Percentiles rank a stretch among this genome's conserved stretches.
These are phyloP conservation scores for Etia nguti DNA, from an alignment of 2,113 vertebrate species.

Conservation along the genomic window DNA sequence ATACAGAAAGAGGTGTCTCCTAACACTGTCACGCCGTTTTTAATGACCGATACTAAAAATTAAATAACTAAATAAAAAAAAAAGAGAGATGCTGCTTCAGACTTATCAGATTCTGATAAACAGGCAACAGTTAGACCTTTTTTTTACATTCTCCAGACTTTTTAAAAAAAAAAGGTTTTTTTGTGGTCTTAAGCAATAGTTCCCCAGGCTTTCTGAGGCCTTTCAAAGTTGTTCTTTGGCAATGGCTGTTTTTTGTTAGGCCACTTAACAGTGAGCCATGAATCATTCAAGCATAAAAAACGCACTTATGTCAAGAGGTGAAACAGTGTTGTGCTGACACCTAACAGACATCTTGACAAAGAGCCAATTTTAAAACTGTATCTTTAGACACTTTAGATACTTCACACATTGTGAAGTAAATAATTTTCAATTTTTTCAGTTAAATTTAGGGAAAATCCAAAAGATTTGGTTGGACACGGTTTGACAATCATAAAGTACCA, in stretches of 20 bases:
- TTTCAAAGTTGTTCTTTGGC: no score
- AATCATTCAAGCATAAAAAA: neutral
- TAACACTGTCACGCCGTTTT: neutral
- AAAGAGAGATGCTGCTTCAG: neutral
- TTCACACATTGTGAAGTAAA: neutral
- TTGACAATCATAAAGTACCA: neutral
- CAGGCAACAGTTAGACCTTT: neutral
- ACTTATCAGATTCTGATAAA: neutral
- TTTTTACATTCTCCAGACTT: neutral
- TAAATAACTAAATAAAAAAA: neutral
- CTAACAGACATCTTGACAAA: neutral
- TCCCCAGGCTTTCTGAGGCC: neutral
- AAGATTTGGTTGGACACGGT: neutral
- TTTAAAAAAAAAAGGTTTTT: rapidly evolving
- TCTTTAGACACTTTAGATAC: neutral
- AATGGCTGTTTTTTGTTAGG: neutral
- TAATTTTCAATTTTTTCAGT: neutral
- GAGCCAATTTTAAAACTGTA: neutral
- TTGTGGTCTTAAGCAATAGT: neutral
- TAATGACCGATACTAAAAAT: neutral
- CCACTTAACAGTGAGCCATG: neutral
- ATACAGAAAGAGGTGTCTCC: neutral
- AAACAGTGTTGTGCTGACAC: neutral
- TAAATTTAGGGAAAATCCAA: neutral
- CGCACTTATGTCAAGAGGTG: neutral